phyloP scores from a whole-genome alignment of 2,113 vertebrate genomes.

The Hyla sarda region DNA sequence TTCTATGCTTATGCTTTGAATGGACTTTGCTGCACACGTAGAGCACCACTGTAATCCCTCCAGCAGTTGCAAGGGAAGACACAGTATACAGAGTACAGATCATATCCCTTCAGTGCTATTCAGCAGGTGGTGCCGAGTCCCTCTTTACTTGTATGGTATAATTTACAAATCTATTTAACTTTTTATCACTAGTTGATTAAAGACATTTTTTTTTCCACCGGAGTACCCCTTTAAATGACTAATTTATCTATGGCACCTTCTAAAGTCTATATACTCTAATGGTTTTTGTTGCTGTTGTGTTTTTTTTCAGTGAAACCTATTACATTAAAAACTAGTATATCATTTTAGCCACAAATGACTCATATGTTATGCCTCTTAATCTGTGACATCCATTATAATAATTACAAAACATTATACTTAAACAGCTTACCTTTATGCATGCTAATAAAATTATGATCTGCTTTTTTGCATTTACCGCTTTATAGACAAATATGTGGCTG shows the following conservation, averaged over 20 bases:
- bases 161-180: too few relatives aligned
- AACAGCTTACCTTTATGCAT: neutral
- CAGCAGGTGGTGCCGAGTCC: too few relatives aligned
- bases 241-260: neutral
- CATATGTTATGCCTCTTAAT: slow-evolving; percentile 29
- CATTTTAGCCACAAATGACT: slow-evolving; percentile 25
- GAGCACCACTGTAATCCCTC: too few relatives aligned
- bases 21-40: too few relatives aligned
- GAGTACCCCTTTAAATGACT: too few relatives aligned
- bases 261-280: neutral
- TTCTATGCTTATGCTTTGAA: too few relatives aligned
- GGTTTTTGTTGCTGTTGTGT: neutral
- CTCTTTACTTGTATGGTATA: too few relatives aligned
- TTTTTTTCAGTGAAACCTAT: neutral
- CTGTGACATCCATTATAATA: neutral
- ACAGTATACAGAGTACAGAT: too few relatives aligned
- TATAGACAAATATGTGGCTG: neutral
- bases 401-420: slow-evolving; percentile 7
- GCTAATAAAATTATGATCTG: slow-evolving; percentile 17
- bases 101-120: too few relatives aligned
- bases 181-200: too few relatives aligned
- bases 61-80: too few relatives aligned
- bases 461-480: slow-evolving; percentile 39
- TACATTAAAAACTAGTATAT: neutral
- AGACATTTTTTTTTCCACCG: too few relatives aligned